A percentile compares a stretch with the other conserved stretches of the same genome.
Conservation (phyloP, 2,888 invertebrate species). For the Ophion ellenae region DNA sequence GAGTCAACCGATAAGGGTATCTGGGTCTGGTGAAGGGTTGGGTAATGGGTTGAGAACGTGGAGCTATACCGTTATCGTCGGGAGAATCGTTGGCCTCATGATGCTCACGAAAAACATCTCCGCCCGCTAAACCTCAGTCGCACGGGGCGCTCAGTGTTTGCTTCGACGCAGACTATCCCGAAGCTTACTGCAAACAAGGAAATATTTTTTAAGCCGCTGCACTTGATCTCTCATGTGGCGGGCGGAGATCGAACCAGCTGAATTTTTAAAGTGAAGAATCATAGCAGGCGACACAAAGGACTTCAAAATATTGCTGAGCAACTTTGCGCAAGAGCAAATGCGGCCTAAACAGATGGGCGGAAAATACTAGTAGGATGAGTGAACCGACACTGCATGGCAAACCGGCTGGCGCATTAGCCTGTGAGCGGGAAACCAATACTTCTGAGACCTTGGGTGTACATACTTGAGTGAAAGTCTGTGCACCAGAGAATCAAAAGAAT, state of each 20-base stretch:
- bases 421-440: too few relatives aligned
- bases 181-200: background rate
- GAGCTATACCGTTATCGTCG: slow-evolving; percentile 14
- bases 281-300: background rate
- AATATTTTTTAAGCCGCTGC: background rate
- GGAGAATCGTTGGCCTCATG: slow-evolving; percentile 47
- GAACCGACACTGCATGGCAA: background rate
- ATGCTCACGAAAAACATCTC: slow-evolving; percentile 30
- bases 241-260: background rate
- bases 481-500: too few relatives aligned
- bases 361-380: slow-evolving; percentile 37
- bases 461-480: too few relatives aligned
- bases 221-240: background rate
- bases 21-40: slow-evolving; percentile 38
- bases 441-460: too few relatives aligned
- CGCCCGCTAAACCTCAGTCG: background rate
- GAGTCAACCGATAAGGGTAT: slow-evolving; percentile 54
- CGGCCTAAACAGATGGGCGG: background rate
- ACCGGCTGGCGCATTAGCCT: too few relatives aligned
- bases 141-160: slow-evolving; percentile 17
- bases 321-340: too few relatives aligned
- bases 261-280: background rate
- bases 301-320: background rate
- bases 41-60: slow-evolving; percentile 19
- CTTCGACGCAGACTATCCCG: background rate